A percentile compares a stretch with the other conserved stretches of the same genome.
These are phyloP conservation scores for Cavia porcellus DNA, from an alignment of 2,113 vertebrate genomes.

Conservation along the genomic window DNA sequence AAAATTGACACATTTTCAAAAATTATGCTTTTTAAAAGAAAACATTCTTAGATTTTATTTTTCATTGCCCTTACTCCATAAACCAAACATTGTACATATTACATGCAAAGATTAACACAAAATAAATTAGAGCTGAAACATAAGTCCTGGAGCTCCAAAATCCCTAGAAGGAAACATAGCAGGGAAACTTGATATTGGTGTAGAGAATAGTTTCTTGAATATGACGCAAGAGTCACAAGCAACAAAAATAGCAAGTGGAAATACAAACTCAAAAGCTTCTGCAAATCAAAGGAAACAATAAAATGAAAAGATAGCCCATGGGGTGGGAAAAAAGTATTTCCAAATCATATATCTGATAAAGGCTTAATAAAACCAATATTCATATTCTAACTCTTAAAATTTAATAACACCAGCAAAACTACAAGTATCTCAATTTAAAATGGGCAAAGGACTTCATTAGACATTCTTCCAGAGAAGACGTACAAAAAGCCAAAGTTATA, in stretches of 20 bases:
- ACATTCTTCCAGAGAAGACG: slow-evolving; percentile 31
- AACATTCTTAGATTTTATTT: slow-evolving; percentile 40
- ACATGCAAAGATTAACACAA: not conserved
- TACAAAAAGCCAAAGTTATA: not conserved
- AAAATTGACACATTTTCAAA: slow-evolving; percentile 12
- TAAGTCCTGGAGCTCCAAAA: not conserved
- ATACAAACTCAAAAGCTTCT: slow-evolving; percentile 15
- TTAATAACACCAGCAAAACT: not conserved
- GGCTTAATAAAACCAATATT: not conserved
- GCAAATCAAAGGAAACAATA: slow-evolving; percentile 33
- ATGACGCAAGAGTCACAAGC: not conserved
- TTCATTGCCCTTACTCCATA: not conserved
- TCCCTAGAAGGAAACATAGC: not conserved
- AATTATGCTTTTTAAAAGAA: not conserved
- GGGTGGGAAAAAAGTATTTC: slow-evolving; percentile 57
- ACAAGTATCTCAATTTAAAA: not conserved
- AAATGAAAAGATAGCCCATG: not conserved
- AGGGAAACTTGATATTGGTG: not conserved
- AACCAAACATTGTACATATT: slow-evolving; percentile 10
- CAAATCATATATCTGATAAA: slow-evolving; percentile 3
- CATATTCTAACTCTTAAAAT: not conserved
- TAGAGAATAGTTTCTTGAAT: slow-evolving; percentile 1
- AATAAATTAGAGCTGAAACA: slow-evolving; percentile 5
- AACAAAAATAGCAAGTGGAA: slow-evolving; percentile 18
- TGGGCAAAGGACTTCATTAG: not conserved